phyloP scores from a whole-genome alignment of 1,140 invertebrate species.

The Leptinotarsa lineolata region DNA sequence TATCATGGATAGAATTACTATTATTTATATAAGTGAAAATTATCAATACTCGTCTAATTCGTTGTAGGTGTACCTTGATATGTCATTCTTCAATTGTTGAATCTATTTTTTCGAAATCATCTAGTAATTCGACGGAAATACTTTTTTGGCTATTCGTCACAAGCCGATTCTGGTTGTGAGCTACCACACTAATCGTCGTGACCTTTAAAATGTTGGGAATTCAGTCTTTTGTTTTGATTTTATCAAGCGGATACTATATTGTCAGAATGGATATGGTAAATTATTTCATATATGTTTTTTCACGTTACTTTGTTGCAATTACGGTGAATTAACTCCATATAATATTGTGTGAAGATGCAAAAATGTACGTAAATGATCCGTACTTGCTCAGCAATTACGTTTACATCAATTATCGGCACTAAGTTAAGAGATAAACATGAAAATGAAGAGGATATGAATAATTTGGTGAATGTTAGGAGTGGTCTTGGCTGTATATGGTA shows the following conservation, averaged over 20 bases:
- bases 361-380: not conserved
- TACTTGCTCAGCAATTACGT: not conserved
- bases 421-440: not conserved
- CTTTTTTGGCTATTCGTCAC: not conserved
- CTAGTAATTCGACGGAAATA: no score
- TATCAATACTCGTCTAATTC: no score
- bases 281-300: slow-evolving; percentile 7
- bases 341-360: slow-evolving; percentile 6
- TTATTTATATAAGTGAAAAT: no score
- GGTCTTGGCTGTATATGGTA: no score
- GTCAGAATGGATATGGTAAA: slow-evolving; percentile 8
- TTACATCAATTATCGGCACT: not conserved
- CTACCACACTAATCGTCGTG: slow-evolving; percentile 1
- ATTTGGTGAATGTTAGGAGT: not conserved
- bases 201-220: slow-evolving; percentile 8
- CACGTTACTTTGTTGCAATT: not conserved
- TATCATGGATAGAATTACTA: no score
- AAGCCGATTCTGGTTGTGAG: not conserved
- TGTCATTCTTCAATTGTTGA: no score
- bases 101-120: no score
- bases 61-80: no score
- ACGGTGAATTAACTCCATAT: not conserved
- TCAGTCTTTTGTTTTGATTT: slow-evolving; percentile 2
- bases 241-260: slow-evolving; percentile 8
- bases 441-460: slow-evolving; percentile 3